phyloP scores from a whole-genome alignment of 2,113 vertebrate genomes.

The Addax nasomaculatus region DNA sequence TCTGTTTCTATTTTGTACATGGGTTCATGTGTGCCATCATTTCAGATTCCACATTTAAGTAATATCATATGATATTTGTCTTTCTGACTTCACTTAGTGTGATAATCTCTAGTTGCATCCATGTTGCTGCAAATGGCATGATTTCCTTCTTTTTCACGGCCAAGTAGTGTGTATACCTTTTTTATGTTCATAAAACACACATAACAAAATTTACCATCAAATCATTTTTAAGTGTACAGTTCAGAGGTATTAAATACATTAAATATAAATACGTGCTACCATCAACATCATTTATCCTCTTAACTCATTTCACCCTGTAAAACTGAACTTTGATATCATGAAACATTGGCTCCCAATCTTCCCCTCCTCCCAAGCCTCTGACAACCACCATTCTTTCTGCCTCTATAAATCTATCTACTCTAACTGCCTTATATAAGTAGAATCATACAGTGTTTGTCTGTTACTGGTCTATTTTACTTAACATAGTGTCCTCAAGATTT shows the following conservation, averaged over 20 bases:
- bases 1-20: neutral
- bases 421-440: neutral
- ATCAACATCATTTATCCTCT: neutral
- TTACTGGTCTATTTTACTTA: neutral
- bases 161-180: neutral
- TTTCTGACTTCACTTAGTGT: neutral
- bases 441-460: neutral
- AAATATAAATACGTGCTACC: neutral
- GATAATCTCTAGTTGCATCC: neutral
- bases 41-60: neutral
- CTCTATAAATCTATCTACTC: neutral
- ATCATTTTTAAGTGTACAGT: neutral
- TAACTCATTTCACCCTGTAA: neutral
- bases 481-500: neutral
- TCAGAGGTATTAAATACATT: neutral
- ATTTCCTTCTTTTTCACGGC: neutral
- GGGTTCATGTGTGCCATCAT: neutral
- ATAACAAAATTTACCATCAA: neutral
- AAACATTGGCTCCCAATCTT: neutral
- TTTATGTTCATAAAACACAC: neutral
- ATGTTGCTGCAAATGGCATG: neutral
- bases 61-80: neutral
- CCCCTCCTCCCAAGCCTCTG: neutral
- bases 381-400: neutral
- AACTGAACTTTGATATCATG: neutral